Percentiles rank a stretch among this genome's conserved stretches.
Conservation (phyloP, 2,888 invertebrate genomes). For the Acrobasis consociella region DNA sequence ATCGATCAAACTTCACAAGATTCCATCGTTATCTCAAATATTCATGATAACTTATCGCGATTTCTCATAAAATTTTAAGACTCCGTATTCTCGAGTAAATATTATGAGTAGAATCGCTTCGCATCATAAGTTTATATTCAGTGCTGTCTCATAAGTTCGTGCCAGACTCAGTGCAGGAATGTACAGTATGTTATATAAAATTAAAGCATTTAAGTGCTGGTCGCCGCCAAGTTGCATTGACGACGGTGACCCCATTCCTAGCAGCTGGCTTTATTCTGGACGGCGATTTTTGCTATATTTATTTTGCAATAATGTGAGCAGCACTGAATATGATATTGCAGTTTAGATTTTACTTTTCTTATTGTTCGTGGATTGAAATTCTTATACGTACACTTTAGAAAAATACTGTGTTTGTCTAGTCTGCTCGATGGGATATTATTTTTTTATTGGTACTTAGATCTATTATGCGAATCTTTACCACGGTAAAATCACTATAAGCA, state of each 20-base stretch:
- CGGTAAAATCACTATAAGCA: too few species aligned
- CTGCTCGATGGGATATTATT: too few species aligned
- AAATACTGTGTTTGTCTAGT: too few species aligned
- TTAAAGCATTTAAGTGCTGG: slow-evolving; percentile 47
- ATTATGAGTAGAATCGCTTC: background rate
- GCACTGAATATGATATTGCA: background rate
- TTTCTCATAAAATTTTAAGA: too few species aligned
- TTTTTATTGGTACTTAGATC: too few species aligned
- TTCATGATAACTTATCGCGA: too few species aligned
- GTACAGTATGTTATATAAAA: slow-evolving; percentile 48
- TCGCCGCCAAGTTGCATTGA: slow-evolving; percentile 44
- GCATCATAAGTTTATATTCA: background rate
- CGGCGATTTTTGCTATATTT: background rate
- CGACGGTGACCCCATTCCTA: slow-evolving; percentile 45
- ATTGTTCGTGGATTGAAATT: background rate
- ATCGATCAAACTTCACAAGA: too few species aligned
- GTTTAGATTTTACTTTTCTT: background rate
- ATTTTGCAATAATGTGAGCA: background rate
- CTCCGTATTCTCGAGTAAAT: too few species aligned
- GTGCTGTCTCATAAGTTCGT: background rate
- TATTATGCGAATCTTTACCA: too few species aligned
- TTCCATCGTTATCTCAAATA: too few species aligned
- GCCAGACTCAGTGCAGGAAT: slow-evolving; percentile 29
- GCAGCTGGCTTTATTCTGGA: slow-evolving; percentile 40
- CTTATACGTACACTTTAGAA: too few species aligned